Conservation (phyloP, 2,888 invertebrate species). For the Sesamia inferens region DNA sequence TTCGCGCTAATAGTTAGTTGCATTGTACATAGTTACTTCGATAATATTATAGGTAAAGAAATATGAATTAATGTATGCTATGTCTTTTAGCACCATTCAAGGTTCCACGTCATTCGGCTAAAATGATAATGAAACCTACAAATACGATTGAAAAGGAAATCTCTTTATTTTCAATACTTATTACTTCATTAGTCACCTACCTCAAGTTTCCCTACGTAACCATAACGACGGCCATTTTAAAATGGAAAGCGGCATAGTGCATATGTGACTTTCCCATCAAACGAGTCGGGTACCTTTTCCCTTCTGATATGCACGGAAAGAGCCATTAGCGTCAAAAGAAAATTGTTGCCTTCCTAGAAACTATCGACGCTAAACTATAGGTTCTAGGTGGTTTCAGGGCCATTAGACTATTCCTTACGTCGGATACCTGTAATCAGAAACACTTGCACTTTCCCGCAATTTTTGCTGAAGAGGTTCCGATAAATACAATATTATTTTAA, state of each 20-base stretch:
- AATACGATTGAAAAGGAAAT: neutral
- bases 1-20: constrained; percentile 5
- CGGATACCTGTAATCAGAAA: neutral
- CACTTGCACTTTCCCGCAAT: constrained; percentile 43
- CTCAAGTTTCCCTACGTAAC: neutral
- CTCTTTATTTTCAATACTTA: neutral
- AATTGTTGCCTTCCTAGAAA: constrained; percentile 46
- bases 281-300: constrained; percentile 26
- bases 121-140: neutral
- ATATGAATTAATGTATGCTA: neutral
- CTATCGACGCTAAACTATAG: constrained; percentile 11
- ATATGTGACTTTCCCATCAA: constrained; percentile 35
- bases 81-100: no score
- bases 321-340: constrained; percentile 23
- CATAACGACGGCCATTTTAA: neutral
- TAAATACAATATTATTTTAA: constrained; percentile 38
- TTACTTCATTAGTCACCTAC: neutral
- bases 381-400: constrained; percentile 9
- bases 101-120: no score
- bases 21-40: neutral
- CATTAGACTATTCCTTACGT: constrained; percentile 5
- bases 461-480: constrained; percentile 13
- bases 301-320: constrained; percentile 35
- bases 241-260: constrained; percentile 91
- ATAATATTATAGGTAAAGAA: constrained; percentile 1